Evolutionary conservation across 1,140 invertebrate genomes (phyloP).

Genomic region (Sycophaga agraensis): DNA sequence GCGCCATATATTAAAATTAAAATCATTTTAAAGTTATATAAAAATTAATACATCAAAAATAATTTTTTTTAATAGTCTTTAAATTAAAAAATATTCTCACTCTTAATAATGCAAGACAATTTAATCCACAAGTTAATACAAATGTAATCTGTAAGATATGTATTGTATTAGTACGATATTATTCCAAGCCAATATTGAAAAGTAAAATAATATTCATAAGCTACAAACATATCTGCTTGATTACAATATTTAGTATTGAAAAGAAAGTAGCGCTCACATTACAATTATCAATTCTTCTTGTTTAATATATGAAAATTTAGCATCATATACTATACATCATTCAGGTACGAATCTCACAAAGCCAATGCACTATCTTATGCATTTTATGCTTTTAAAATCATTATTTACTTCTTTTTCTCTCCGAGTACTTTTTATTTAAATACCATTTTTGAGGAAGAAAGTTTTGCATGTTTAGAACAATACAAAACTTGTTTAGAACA

Average conservation of each 20-base stretch:
- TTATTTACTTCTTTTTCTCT: slow-evolving; percentile 5
- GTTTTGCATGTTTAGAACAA: slow-evolving; percentile 8
- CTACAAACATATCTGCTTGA: too few species aligned
- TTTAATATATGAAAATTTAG: slow-evolving; percentile 5
- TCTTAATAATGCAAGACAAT: too few species aligned
- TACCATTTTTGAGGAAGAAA: slow-evolving; percentile 9
- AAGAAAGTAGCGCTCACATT: background rate
- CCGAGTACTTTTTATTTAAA: slow-evolving; percentile 15
- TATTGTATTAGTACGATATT: too few species aligned
- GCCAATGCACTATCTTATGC: slow-evolving; percentile 11
- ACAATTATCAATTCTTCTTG: slow-evolving; percentile 16
- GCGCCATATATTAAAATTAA: too few species aligned
- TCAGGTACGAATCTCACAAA: slow-evolving; percentile 31
- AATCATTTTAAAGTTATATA: too few species aligned
- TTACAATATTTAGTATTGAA: background rate
- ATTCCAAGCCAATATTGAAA: too few species aligned
- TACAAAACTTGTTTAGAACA: slow-evolving; percentile 17
- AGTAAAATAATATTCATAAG: too few species aligned
- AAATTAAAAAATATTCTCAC: too few species aligned
- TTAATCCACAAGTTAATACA: too few species aligned
- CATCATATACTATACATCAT: slow-evolving; percentile 25
- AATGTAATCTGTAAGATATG: too few species aligned
- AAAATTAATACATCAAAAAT: too few species aligned
- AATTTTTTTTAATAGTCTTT: too few species aligned
- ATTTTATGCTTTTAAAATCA: slow-evolving; percentile 23